phyloP scores from a whole-genome alignment of 2,797 vertebrate species.

The Sebastes matsubarae region DNA sequence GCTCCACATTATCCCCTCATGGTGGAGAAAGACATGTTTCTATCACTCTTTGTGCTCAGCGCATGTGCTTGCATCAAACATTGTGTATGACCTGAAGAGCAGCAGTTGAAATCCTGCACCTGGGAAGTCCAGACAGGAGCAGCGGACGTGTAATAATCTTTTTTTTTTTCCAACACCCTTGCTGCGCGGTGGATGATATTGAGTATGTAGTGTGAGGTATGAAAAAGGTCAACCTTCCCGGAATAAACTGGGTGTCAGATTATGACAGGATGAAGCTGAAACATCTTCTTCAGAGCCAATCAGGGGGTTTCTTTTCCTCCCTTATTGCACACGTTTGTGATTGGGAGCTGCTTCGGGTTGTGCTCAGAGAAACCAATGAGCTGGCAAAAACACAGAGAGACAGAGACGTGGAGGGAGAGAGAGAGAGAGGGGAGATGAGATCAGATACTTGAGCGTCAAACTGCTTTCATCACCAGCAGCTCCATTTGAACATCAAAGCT shows the following conservation, averaged over 20 bases:
- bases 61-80: conserved; percentile 52
- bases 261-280: neutral
- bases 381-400: conserved; percentile 66
- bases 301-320: conserved; percentile 4
- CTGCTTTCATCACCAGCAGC: conserved; percentile 73
- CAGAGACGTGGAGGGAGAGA: conserved; percentile 15
- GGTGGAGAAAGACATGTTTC: conserved; percentile 34
- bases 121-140: conserved; percentile 14
- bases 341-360: conserved; percentile 61
- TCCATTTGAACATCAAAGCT: conserved; percentile 77
- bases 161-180: neutral
- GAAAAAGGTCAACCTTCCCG: neutral
- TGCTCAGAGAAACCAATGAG: conserved; percentile 60
- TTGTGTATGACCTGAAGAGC: conserved; percentile 34
- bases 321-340: conserved; percentile 34
- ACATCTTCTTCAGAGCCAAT: conserved; percentile 29
- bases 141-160: neutral
- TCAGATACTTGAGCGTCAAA: conserved; percentile 67
- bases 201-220: neutral
- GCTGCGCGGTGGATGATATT: neutral
- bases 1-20: conserved; percentile 25
- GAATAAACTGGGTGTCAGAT: neutral
- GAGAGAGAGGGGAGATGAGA: conserved; percentile 46
- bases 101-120: conserved; percentile 21
- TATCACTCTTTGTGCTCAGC: conserved; percentile 20